Base-by-base conservation (phyloP, 2,113 vertebrate genomes). In the Benitochromis conjunctus region DNA sequence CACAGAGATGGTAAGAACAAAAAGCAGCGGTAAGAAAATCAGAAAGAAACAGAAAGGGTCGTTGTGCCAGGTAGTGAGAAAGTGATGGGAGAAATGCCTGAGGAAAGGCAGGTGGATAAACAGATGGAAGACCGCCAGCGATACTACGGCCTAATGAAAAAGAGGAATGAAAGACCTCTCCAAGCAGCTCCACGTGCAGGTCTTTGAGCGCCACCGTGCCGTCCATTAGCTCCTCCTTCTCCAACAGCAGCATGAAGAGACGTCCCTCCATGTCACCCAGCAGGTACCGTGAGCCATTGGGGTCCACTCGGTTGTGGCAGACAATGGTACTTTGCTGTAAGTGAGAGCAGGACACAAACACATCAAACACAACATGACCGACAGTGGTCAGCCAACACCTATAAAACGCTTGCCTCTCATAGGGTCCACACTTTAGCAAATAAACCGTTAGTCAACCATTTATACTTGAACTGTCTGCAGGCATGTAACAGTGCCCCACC, bases 201-300 rank as follows among this genome's bases (percentile, higher is more conserved):
- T 99, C 98, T 95, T 99, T 99, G 82, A 99, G 94, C 26, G 97
- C 97, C 93, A 99, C 97, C 0, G 97, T 97, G 34, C 99, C 98
- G 0, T 99, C 99, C 97, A 99, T 99, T 91, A 99, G 97, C 26
- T 99, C 98, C 92, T 99, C 99, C 90, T 99, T 99, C 96, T 99
- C 99, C 95, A 99, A 86, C 5, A 99, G 96, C 87, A 99, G 96
- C 99, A 99, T 99, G 94, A 99, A 99, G 41, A 99, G 97, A 0
- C 98, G 95, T 0, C 99, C 99, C 87, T 99, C 99, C 98, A 99
- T 99, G 94, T 99, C 99, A 2, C 99, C 99, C 92, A 99, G 95
- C 88, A 99, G 92, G 85, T 99, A 99, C 4, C 99, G 97, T 0
- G 98, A 99, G 16, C 98, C 99, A 0, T 99, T 99, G 54, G 98